These are phyloP conservation scores for Palythoa heliodiscus DNA, from an alignment of 92 coral and sea anemone genomes.

Conservation along the genomic window DNA sequence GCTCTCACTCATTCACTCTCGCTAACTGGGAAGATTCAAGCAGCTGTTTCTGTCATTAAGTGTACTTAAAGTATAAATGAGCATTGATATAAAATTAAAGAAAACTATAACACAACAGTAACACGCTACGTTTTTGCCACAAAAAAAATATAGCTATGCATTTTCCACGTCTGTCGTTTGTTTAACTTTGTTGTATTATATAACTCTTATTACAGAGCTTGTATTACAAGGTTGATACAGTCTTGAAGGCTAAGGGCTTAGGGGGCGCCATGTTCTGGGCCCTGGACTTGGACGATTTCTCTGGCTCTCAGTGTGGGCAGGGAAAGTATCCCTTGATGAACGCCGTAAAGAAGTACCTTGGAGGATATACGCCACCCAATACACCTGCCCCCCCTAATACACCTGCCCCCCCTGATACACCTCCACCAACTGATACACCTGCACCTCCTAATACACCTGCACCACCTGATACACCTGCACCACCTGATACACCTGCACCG, in stretches of 20 bases:
- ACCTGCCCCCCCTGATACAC: conserved; percentile 18
- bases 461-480: conserved; percentile 17
- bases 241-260: conserved; percentile 74
- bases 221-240: conserved; percentile 39
- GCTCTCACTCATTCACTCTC: too few relatives aligned
- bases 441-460: conserved; percentile 23
- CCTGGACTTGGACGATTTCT: conserved; percentile 88
- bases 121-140: too few relatives aligned
- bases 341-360: conserved; percentile 68
- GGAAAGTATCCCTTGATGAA: conserved; percentile 87
- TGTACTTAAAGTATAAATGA: too few relatives aligned
- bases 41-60: too few relatives aligned
- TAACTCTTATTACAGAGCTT: conserved; percentile 40
- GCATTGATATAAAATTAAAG: too few relatives aligned
- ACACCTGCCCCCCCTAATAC: conserved; percentile 38
- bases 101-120: too few relatives aligned
- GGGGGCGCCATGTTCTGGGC: conserved; percentile 99
- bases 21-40: too few relatives aligned
- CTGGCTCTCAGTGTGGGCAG: conserved; percentile 75
- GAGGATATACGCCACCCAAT: conserved; percentile 65
- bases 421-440: conserved; percentile 9
- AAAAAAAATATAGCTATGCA: too few relatives aligned
- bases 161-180: too few relatives aligned
- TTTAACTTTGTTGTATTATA: not conserved
- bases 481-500: conserved; percentile 34